Conservation (phyloP, 1,140 invertebrate genomes). For the Homarus americanus region DNA sequence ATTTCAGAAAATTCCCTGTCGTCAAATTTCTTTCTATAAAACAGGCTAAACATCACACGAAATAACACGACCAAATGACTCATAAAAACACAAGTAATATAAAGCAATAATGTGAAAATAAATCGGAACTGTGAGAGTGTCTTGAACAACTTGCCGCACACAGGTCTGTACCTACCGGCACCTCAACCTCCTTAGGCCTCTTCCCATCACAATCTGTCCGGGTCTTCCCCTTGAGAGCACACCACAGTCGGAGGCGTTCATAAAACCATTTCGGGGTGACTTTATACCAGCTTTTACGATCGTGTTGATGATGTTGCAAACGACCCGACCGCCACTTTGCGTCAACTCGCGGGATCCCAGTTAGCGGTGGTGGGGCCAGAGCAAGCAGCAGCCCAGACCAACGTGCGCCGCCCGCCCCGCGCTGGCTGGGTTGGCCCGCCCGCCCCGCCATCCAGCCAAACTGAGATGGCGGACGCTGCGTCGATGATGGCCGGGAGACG, state of each 20-base stretch:
- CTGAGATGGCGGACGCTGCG: conserved; percentile 63
- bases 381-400: conserved; percentile 3
- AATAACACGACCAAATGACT: background rate
- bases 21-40: no score
- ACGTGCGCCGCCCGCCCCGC: conserved; percentile 5
- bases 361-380: conserved; percentile 15
- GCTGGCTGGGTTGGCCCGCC: conserved; percentile 5
- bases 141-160: background rate
- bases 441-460: conserved; percentile 35
- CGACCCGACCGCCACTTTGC: conserved; percentile 56
- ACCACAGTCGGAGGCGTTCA: conserved; percentile 35
- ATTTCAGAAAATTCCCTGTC: no score
- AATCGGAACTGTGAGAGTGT: no score
- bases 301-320: conserved; percentile 70
- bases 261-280: conserved; percentile 66
- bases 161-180: background rate
- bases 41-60: background rate
- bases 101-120: no score
- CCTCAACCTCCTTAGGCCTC: background rate
- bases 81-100: background rate
- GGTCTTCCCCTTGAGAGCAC: conserved; percentile 3
- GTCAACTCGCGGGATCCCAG: conserved; percentile 30
- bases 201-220: conserved; percentile 1
- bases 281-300: conserved; percentile 65
- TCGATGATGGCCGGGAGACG: conserved; percentile 62